Evolutionary conservation across 2,888 invertebrate genomes (phyloP), one percentile per base, ranked within the genome.

Genomic region (Eilema caniola): DNA sequence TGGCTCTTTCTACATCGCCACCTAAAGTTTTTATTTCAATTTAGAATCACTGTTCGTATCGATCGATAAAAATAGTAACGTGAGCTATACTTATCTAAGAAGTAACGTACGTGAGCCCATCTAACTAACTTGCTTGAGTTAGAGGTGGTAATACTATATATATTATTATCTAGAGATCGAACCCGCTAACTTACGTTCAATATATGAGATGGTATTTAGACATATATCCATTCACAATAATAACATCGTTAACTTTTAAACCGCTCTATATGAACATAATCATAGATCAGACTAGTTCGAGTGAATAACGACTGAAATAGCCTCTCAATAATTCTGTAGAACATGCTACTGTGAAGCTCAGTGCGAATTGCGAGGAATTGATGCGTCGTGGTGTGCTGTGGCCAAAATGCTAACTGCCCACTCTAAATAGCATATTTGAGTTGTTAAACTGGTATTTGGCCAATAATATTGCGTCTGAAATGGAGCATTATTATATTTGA

Each of bases 81-180:
- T 41, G 41, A 14, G 14, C 16, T 41, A 41, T 41, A 41, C 16
- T 14, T 16, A 16, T 16, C 41, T 16, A 41, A 41, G 41, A 16
- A 16, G 14, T 41, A 1, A 16, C 41, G 1, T 3, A 16, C 14
- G 67, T 31, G 37, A n/a, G 59, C 67, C 37, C 71, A 74, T 64
- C 69, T 66, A 69, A 62, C 20, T 71, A 33, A 33, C 33, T 33
- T n/a, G n/a, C n/a, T n/a, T n/a, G n/a, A n/a, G n/a, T n/a, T n/a
- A n/a, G n/a, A n/a, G n/a, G n/a, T n/a, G n/a, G n/a, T n/a, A n/a
- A n/a, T n/a, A n/a, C n/a, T n/a, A n/a, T n/a, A n/a, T n/a, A n/a
- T n/a, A n/a, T n/a, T n/a, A n/a, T n/a, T n/a, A n/a, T n/a, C n/a
- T n/a, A n/a, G n/a, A n/a, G n/a, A n/a, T n/a, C n/a, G n/a, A n/a